Percentiles rank a stretch among this genome's conserved stretches.
Evolutionary conservation across 1,140 invertebrate genomes (phyloP).

Genomic region (Solenopsis invicta): DNA sequence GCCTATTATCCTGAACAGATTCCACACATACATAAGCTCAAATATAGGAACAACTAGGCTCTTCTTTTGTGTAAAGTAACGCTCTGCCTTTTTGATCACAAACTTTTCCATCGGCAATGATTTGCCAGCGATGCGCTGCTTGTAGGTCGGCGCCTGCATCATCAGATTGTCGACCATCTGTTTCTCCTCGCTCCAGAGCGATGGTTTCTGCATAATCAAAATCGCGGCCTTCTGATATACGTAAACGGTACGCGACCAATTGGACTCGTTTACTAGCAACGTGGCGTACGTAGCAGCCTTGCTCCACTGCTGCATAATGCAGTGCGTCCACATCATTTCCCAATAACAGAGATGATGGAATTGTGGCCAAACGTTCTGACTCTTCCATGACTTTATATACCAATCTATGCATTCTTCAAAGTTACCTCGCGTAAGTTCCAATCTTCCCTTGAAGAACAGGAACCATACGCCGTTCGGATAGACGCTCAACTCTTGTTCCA

Average conservation of each 20-base stretch:
- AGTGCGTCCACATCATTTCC: constrained; percentile 97
- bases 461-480: constrained; percentile 97
- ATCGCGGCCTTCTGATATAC: constrained; percentile 95
- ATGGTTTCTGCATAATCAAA: constrained; percentile 90
- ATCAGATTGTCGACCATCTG: constrained; percentile 88
- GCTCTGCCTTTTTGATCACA: constrained; percentile 93
- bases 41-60: constrained; percentile 93
- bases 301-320: constrained; percentile 90
- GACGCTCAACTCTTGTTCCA: constrained; percentile 90
- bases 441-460: constrained; percentile 95
- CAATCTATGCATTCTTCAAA: constrained; percentile 91
- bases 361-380: constrained; percentile 95
- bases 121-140: constrained; percentile 97
- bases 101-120: constrained; percentile 99
- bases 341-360: constrained; percentile 98
- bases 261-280: constrained; percentile 92
- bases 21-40: constrained; percentile 98
- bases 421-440: constrained; percentile 94
- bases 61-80: constrained; percentile 92
- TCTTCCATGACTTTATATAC: constrained; percentile 94
- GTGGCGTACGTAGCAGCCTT: constrained; percentile 92
- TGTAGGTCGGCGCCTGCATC: constrained; percentile 92
- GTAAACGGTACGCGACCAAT: constrained; percentile 97
- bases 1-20: constrained; percentile 95
- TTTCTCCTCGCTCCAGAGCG: constrained; percentile 87